These are phyloP conservation scores for Pheucticus melanocephalus DNA, from an alignment of 2,113 vertebrate genomes.

Conservation along the genomic window DNA sequence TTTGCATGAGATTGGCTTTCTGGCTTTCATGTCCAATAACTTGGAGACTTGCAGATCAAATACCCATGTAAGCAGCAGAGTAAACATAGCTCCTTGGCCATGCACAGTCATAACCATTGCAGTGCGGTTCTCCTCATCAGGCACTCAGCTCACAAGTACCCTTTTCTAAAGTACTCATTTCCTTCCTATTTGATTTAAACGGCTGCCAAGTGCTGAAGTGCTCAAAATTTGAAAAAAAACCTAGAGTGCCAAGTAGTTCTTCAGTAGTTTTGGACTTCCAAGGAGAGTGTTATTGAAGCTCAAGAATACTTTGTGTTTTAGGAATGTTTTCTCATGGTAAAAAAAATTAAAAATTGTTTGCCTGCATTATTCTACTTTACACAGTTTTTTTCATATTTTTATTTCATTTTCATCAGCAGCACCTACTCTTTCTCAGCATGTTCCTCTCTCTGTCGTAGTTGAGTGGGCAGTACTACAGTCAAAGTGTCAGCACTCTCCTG, in stretches of 20 bases:
- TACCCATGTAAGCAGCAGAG: neutral
- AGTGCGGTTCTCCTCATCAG: neutral
- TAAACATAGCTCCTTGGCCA: neutral
- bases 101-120: neutral
- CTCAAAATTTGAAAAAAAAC: accelerated
- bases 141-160: neutral
- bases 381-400: neutral
- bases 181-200: neutral
- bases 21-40: neutral
- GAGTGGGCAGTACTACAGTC: neutral
- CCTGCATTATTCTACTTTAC: neutral
- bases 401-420: neutral
- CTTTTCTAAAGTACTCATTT: neutral
- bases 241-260: neutral
- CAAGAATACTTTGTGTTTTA: neutral
- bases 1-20: neutral
- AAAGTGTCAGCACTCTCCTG: neutral
- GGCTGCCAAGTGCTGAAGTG: neutral
- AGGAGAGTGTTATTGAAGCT: neutral
- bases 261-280: neutral
- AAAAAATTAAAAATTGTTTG: neutral
- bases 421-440: neutral
- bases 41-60: neutral
- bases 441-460: accelerated
- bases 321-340: neutral